Base-by-base conservation (phyloP, 2,113 vertebrate genomes). In the Brachionichthys hirsutus region DNA sequence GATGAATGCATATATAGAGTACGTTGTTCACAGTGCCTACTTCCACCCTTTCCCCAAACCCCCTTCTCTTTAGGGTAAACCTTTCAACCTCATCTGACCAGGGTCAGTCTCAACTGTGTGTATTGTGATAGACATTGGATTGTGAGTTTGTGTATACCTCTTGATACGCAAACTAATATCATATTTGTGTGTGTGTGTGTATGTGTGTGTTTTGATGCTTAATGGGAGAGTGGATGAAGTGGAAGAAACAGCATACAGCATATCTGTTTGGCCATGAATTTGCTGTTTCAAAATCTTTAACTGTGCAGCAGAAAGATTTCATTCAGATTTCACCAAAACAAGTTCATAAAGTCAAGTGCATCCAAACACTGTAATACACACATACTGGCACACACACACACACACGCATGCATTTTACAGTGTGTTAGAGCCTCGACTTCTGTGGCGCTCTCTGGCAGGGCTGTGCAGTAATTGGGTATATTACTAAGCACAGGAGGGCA, bases 401-500 rank as follows among this genome's bases (percentile, higher is more conserved):
- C 24, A 30, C 24, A 30, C 24, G 6, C 24, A 30, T 6, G 6
- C 24, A 30, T 44, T 4, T 1, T 16, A 44, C 43, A 44, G 7
- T 9, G 30, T 45, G 54, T 56, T 45, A 30, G 44, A 53, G 47
- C 45, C 56, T 53, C 30, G 53, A 54, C 65, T 78, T 74, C 55
- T 64, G 41, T 71, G 68, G 58, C 62, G 66, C 55, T 70, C 54
- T 74, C 46, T 38, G 60, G 35, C 73, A 66, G 52, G 56, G 67
- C 70, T 76, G 48, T 77, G 58, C 58, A 46, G 73, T 82, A 90
- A 89, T 82, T 87, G 78, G 84, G 54, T 84, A 65, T 76, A 80
- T 89, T 85, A 83, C 69, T 51, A 54, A 64, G 65, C 67, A 70
- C 70, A 84, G 73, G 73, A 80, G 73, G 70, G 72, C 67, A 52